These are phyloP conservation scores for Patella pellucida DNA, from an alignment of 2,888 invertebrate species.

Conservation along the genomic window DNA sequence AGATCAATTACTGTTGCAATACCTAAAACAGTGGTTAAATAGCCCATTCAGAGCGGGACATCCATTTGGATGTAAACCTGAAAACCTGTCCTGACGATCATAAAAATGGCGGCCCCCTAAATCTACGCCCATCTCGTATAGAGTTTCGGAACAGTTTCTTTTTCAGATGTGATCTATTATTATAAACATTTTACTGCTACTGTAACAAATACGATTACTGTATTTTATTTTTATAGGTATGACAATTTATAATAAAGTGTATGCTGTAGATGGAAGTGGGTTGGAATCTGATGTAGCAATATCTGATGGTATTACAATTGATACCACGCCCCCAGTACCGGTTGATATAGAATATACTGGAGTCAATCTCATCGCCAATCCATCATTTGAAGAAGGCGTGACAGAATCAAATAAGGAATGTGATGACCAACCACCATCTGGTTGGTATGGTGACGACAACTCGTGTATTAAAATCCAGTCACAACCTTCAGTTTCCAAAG, in stretches of 20 bases:
- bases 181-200: too few species aligned
- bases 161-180: too few species aligned
- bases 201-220: neutral
- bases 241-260: constrained; percentile 38
- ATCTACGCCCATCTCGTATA: too few species aligned
- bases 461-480: constrained; percentile 13
- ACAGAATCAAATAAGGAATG: constrained; percentile 2
- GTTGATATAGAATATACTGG: constrained; percentile 19
- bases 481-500: neutral
- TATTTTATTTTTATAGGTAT: constrained; percentile 31
- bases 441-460: constrained; percentile 12
- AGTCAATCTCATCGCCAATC: constrained; percentile 13
- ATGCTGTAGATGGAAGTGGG: constrained; percentile 41
- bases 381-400: constrained; percentile 25
- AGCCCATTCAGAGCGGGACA: too few species aligned
- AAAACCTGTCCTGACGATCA: too few species aligned
- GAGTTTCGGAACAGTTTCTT: too few species aligned
- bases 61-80: too few species aligned
- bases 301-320: constrained; percentile 47
- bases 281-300: constrained; percentile 35
- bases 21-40: too few species aligned
- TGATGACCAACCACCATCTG: constrained; percentile 20
- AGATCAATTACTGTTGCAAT: too few species aligned
- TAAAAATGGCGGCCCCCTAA: too few species aligned
- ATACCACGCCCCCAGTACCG: constrained; percentile 39